phyloP scores from a whole-genome alignment of 2,113 vertebrate genomes.

The Oryzias celebensis region DNA sequence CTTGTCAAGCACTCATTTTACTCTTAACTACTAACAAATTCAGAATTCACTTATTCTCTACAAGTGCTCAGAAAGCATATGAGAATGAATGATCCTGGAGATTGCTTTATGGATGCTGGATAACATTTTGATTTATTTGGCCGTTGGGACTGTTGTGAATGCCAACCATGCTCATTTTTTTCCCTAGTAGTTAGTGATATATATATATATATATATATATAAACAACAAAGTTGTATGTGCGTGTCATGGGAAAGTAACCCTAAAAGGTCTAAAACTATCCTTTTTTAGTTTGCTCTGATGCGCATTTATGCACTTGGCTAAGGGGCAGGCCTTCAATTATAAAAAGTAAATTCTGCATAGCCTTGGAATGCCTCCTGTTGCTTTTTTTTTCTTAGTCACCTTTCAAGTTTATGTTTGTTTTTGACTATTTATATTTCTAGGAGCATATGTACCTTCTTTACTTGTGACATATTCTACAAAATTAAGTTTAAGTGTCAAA shows the following conservation, averaged over 20 bases:
- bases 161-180: constrained; percentile 14
- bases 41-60: constrained; percentile 35
- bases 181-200: neutral
- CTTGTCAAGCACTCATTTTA: constrained; percentile 36
- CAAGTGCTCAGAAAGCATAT: constrained; percentile 22
- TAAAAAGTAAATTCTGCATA: constrained; percentile 29
- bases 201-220: no score
- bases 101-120: constrained; percentile 52
- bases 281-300: no score
- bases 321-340: constrained; percentile 16
- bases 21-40: constrained; percentile 29
- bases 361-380: constrained; percentile 9
- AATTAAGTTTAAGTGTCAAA: no score
- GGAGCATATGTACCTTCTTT: neutral
- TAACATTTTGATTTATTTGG: constrained; percentile 12
- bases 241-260: no score
- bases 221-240: no score
- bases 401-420: neutral
- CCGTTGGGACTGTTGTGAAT: constrained; percentile 33
- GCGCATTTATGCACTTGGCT: no score
- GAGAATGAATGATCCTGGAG: constrained; percentile 33
- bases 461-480: no score
- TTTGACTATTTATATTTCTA: neutral
- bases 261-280: no score
- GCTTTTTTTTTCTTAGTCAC: neutral